A percentile compares a stretch with the other conserved stretches of the same genome.
phyloP scores from a whole-genome alignment of 1,140 invertebrate genomes.

The Paramacrobiotus metropolitanus region DNA sequence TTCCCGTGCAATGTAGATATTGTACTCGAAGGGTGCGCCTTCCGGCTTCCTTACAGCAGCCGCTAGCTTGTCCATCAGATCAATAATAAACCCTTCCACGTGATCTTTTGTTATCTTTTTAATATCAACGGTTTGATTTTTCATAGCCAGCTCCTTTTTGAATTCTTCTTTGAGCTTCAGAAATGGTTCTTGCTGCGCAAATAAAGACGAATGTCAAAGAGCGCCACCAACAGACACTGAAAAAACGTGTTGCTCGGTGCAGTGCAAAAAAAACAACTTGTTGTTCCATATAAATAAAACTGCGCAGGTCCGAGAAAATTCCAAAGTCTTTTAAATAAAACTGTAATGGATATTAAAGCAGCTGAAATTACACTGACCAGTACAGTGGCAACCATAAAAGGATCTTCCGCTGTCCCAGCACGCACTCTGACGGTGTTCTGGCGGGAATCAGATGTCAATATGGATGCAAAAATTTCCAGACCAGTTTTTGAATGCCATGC shows the following conservation, averaged over 20 bases:
- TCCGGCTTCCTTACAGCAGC: conserved; percentile 23
- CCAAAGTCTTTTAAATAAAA: no score
- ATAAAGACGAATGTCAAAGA: not conserved
- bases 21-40: conserved; percentile 56
- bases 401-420: not conserved
- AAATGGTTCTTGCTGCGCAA: not conserved
- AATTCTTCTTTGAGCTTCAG: conserved; percentile 30
- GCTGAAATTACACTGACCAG: not conserved
- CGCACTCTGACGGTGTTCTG: not conserved
- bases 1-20: conserved; percentile 64
- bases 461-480: not conserved
- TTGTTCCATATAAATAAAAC: no score
- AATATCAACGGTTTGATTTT: not conserved
- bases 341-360: no score
- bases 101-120: conserved; percentile 57
- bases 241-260: not conserved
- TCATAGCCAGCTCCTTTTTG: not conserved
- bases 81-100: conserved; percentile 85
- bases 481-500: not conserved
- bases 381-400: not conserved
- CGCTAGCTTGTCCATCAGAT: conserved; percentile 63
- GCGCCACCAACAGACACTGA: not conserved
- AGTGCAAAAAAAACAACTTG: not conserved
- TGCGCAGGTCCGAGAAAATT: no score
- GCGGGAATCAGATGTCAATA: not conserved